These are phyloP conservation scores for Aldrovandia affinis DNA, from an alignment of 2,797 vertebrate species.

Conservation along the genomic window DNA sequence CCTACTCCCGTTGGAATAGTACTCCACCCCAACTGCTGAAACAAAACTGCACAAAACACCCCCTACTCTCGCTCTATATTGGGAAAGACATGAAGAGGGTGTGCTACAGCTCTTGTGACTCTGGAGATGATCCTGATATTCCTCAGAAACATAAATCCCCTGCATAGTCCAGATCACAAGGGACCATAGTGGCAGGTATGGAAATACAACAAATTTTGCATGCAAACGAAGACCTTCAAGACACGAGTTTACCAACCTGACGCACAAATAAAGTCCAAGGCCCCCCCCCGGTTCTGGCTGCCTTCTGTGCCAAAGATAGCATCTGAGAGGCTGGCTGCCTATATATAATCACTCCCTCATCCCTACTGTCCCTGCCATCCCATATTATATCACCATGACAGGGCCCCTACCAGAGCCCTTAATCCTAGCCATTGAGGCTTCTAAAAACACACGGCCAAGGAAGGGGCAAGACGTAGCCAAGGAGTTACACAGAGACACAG, in stretches of 20 bases:
- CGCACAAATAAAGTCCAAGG: conserved; percentile 18
- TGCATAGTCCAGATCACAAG: not conserved
- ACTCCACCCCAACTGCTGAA: not conserved
- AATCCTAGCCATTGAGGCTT: conserved; percentile 1
- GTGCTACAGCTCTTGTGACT: not conserved
- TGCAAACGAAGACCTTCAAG: not conserved
- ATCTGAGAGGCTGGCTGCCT: conserved; percentile 20
- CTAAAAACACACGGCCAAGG: conserved; percentile 7
- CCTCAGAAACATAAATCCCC: not conserved
- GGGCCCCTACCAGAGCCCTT: not conserved
- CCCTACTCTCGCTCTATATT: not conserved
- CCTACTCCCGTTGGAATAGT: not conserved
- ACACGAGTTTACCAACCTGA: conserved; percentile 51
- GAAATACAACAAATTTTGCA: conserved; percentile 8
- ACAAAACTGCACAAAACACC: not conserved
- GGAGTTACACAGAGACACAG: not conserved
- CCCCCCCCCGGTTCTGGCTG: conserved; percentile 6
- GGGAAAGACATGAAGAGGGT: not conserved
- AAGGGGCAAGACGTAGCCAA: not conserved
- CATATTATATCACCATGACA: conserved; percentile 27
- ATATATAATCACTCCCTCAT: conserved; percentile 31
- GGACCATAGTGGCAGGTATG: not conserved
- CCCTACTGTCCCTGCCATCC: not conserved
- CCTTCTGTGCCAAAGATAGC: conserved; percentile 33
- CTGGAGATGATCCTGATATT: not conserved